These are phyloP conservation scores for Archegozetes longisetosus DNA, from an alignment of 1,140 invertebrate species.

Conservation along the genomic window DNA sequence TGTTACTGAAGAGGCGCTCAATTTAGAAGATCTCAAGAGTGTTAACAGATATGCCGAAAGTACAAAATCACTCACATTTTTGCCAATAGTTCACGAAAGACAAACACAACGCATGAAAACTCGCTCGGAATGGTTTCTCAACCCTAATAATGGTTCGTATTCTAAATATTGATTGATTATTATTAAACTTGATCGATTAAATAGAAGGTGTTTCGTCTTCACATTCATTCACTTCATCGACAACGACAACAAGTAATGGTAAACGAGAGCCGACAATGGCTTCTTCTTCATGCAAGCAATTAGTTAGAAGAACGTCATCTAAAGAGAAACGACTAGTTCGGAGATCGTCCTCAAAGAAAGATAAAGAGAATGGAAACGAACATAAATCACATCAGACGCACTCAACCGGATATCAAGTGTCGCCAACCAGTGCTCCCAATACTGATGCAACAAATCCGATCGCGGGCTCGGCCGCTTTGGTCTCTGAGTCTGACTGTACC, in stretches of 20 bases:
- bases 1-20: not conserved
- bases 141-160: conserved; percentile 18
- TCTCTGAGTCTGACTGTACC: conserved; percentile 35
- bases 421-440: conserved; percentile 5
- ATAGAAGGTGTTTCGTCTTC: not conserved
- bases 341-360: conserved; percentile 39
- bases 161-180: conserved; percentile 3
- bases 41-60: conserved; percentile 80
- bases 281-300: conserved; percentile 25
- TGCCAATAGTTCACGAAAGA: conserved; percentile 82
- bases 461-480: conserved; percentile 12
- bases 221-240: conserved; percentile 2
- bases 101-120: conserved; percentile 83
- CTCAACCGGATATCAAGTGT: conserved; percentile 4
- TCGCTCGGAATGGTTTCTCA: conserved; percentile 80
- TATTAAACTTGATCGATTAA: not conserved
- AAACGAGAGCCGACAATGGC: not conserved
- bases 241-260: not conserved
- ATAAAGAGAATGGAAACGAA: conserved; percentile 36
- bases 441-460: conserved; percentile 4
- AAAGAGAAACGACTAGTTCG: conserved; percentile 46
- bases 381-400: conserved; percentile 9
- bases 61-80: conserved; percentile 72
- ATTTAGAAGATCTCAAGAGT: conserved; percentile 51
- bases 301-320: conserved; percentile 40